A percentile compares a stretch with the other conserved stretches of the same genome.
Evolutionary conservation across 2,113 vertebrate species (phyloP).

Genomic region (Athene cunicularia): DNA sequence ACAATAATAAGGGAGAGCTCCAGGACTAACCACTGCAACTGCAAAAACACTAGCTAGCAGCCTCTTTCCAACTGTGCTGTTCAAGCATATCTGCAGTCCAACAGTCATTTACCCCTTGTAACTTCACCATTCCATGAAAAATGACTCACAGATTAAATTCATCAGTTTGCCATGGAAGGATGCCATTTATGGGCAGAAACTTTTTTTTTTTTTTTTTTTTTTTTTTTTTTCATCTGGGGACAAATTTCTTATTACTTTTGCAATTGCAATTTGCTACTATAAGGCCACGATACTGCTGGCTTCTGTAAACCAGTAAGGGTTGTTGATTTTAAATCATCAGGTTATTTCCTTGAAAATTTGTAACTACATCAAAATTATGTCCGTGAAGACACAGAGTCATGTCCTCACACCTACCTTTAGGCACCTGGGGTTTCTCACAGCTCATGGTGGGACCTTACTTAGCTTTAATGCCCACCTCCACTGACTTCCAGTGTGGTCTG

Average conservation of each 20-base stretch:
- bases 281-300: not conserved
- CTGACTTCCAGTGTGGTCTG: not conserved
- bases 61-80: not conserved
- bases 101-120: not conserved
- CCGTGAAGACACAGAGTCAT: not conserved
- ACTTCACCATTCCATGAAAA: not conserved
- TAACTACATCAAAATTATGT: not conserved
- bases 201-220: not conserved
- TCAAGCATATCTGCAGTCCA: not conserved
- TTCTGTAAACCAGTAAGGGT: not conserved
- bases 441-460: not conserved
- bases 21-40: not conserved
- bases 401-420: not conserved
- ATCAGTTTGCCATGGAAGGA: not conserved
- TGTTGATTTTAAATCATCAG: not conserved
- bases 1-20: not conserved
- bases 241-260: not conserved
- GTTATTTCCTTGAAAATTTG: not conserved
- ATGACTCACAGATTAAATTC: slow-evolving; percentile 32
- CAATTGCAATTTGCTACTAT: not conserved
- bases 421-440: not conserved
- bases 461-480: not conserved
- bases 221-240: not conserved
- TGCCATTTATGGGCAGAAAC: slow-evolving; percentile 7
- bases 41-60: not conserved